phyloP scores from a whole-genome alignment of 1,140 invertebrate species.

The Camponotus floridanus region DNA sequence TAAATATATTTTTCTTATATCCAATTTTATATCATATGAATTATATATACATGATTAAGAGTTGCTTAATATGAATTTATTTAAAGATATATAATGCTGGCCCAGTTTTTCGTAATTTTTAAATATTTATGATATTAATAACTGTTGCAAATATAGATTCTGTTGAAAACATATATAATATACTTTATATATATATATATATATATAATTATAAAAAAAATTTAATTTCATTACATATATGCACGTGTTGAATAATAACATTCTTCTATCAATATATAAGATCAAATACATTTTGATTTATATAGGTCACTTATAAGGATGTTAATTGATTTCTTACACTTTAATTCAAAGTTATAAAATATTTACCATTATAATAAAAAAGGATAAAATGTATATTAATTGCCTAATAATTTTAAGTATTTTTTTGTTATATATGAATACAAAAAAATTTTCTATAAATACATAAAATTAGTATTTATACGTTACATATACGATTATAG shows the following conservation, averaged over 20 bases:
- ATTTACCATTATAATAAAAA: not conserved
- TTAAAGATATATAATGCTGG: constrained; percentile 14
- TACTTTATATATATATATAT: not conserved
- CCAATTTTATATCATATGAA: constrained; percentile 39
- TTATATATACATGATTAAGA: constrained; percentile 1
- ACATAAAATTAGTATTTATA: constrained; percentile 34
- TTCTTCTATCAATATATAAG: constrained; percentile 1
- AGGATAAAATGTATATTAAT: constrained; percentile 23
- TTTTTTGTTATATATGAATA: not conserved
- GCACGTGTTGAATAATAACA: constrained; percentile 20
- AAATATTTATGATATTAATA: constrained; percentile 32
- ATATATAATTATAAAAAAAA: not conserved
- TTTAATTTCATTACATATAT: constrained; percentile 48
- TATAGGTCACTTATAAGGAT: constrained; percentile 8
- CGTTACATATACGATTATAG: constrained; percentile 28
- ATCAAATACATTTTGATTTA: constrained; percentile 27
- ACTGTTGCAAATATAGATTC: constrained; percentile 30
- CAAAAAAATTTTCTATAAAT: constrained; percentile 29
- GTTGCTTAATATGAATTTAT: constrained; percentile 13
- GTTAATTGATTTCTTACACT: constrained; percentile 18
- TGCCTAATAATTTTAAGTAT: constrained; percentile 40
- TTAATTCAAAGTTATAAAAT: constrained; percentile 32
- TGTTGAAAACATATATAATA: constrained; percentile 21
- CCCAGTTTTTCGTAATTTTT: not conserved
- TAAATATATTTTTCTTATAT: constrained; percentile 52